Evolutionary conservation across 64 coral and sea anemone genomes (phyloP), one percentile per base, ranked within the genome.

Genomic region (Anthopleura sola): DNA sequence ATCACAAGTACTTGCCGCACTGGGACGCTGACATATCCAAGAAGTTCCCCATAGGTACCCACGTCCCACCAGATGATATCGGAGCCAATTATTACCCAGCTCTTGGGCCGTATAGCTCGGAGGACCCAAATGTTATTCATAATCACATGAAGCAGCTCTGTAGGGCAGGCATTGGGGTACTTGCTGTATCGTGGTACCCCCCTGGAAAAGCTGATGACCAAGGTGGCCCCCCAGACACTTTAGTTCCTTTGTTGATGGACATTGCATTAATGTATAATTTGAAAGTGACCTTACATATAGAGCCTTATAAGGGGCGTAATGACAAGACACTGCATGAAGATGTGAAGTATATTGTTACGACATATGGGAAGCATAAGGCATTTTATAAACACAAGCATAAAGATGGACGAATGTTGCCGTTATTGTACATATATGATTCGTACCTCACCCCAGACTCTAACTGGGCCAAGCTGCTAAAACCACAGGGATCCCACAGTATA

Each of bases 401-500:
- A 44, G 85, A 95, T 85, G 90, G 90, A 0, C 86, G 87, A 87
- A 54, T 83, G 75, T 75, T 99, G 40, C 97, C 97, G 12, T 81
- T 99, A 31, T 39, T 99, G 32, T 99, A 99, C 40, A 90, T 99
- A 51, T 99, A 99, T 68, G 97, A 99, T 68, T 99, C 97, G 20
- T 99, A 99, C 24, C 90, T 90, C 38, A 99, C 97, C 28, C 84
- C 86, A 74, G 82, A 93, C 18, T 54, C 84, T 29, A 84, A 94
- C 18, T 99, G 97, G 97, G 97, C 93, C 32, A 82, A 90, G 81
- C 75, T 99, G 8, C 58, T 99, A 18, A 92, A 84, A 39, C 78
- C 81, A 24, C 84, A 86, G 81, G 97, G 97, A 6, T 92, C 89
- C 80, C 92, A 99, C 84, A 91, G 89, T 36, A 75, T 99, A 21